These are phyloP conservation scores for Notolepis coatsorum DNA, from an alignment of 2,797 vertebrate species.

Conservation along the genomic window DNA sequence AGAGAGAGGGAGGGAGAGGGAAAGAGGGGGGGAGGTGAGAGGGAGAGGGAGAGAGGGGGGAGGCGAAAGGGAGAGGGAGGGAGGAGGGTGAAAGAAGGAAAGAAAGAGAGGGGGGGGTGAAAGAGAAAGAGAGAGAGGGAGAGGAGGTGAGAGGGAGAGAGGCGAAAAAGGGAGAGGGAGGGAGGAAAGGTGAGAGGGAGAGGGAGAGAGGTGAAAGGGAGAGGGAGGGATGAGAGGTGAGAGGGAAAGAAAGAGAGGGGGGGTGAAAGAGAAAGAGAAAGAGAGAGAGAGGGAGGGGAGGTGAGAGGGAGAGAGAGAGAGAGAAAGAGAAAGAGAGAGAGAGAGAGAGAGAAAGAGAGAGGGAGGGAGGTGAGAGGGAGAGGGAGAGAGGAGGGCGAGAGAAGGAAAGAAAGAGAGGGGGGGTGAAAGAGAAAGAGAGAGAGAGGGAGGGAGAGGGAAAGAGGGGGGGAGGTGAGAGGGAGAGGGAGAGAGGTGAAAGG, in stretches of 20 bases:
- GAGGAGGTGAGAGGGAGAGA: too few relatives aligned
- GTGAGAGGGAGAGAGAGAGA: too few relatives aligned
- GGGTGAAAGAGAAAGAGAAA: not conserved
- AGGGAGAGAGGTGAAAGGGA: conserved; percentile 45
- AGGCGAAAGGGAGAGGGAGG: too few relatives aligned
- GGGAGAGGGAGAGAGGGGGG: too few relatives aligned
- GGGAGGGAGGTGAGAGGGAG: conserved; percentile 32
- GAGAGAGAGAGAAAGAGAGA: not conserved
- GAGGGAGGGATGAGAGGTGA: too few relatives aligned
- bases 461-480: too few relatives aligned
- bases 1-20: too few relatives aligned
- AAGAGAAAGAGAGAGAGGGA: conserved; percentile 25
- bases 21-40: too few relatives aligned
- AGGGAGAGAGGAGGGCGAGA: too few relatives aligned
- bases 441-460: not conserved
- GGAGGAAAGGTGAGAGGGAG: not conserved
- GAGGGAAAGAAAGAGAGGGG: not conserved
- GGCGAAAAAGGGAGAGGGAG: not conserved
- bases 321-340: not conserved
- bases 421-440: too few relatives aligned
- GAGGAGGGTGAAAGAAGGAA: conserved; percentile 12
- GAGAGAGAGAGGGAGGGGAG: conserved; percentile 34
- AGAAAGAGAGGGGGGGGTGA: not conserved
- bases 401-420: too few relatives aligned
- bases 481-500: too few relatives aligned